phyloP scores from a whole-genome alignment of 2,888 invertebrate genomes.

The Galerucella calmariensis region DNA sequence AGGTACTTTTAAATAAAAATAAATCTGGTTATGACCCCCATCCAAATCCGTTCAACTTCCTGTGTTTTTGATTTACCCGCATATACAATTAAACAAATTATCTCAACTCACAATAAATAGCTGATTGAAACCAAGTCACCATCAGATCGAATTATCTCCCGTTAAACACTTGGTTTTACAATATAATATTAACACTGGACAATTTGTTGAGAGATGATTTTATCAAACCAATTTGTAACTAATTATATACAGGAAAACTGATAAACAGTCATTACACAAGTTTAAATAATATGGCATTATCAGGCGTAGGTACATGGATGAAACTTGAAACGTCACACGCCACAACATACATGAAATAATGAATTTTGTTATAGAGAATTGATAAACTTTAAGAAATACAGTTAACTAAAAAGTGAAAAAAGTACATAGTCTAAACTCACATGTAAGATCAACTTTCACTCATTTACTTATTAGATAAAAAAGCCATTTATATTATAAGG shows the following conservation, averaged over 20 bases:
- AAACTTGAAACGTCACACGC: neutral
- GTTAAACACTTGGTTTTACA: no score
- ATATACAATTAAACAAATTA: neutral
- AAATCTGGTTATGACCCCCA: neutral
- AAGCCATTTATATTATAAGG: no score
- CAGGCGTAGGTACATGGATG: neutral
- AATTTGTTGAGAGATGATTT: neutral
- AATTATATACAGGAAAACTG: constrained; percentile 7
- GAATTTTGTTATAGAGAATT: no score
- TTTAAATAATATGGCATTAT: neutral
- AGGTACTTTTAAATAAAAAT: neutral
- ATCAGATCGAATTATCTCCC: neutral
- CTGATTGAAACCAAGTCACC: neutral
- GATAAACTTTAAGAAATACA: no score
- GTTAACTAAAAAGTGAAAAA: no score
- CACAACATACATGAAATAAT: no score
- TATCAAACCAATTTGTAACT: constrained; percentile 9
- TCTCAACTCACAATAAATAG: neutral
- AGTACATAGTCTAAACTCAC: no score
- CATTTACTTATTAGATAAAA: no score
- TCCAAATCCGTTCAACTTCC: neutral
- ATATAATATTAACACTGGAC: neutral
- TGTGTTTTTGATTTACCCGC: neutral
- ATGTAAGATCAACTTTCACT: no score
- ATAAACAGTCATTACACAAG: constrained; percentile 1